Conservation (phyloP, 2,888 invertebrate species). For the Malachius bipustulatus region DNA sequence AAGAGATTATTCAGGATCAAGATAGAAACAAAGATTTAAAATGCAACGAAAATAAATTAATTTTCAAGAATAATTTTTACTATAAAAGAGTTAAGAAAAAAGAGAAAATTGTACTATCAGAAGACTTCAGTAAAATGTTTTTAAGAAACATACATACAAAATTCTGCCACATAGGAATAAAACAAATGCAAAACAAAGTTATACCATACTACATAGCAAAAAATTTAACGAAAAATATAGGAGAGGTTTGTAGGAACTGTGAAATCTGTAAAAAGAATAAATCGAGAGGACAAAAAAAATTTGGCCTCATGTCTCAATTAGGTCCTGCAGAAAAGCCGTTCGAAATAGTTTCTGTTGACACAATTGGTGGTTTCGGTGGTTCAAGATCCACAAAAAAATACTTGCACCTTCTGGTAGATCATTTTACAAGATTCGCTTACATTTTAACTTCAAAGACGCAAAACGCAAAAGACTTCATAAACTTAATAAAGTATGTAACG, state of each 20-base stretch:
- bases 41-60: slow-evolving; percentile 2
- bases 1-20: slow-evolving; percentile 9
- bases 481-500: slow-evolving; percentile 17
- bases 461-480: slow-evolving; percentile 23
- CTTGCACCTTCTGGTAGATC: slow-evolving; percentile 24
- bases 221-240: slow-evolving; percentile 13
- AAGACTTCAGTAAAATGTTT: background rate
- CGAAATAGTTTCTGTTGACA: slow-evolving; percentile 26
- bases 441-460: slow-evolving; percentile 23
- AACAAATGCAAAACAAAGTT: slow-evolving; percentile 10
- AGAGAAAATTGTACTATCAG: slow-evolving; percentile 2
- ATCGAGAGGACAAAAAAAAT: slow-evolving; percentile 19
- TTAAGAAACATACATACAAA: background rate
- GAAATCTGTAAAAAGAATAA: slow-evolving; percentile 25
- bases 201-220: slow-evolving; percentile 7
- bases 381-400: slow-evolving; percentile 25
- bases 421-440: slow-evolving; percentile 24
- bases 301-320: slow-evolving; percentile 19
- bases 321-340: slow-evolving; percentile 21
- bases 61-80: slow-evolving; percentile 4
- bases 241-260: slow-evolving; percentile 13
- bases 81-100: slow-evolving; percentile 2
- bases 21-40: slow-evolving; percentile 1
- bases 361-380: slow-evolving; percentile 26
- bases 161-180: slow-evolving; percentile 6